phyloP scores from a whole-genome alignment of 1,140 invertebrate genomes.

The Dendroctonus valens region DNA sequence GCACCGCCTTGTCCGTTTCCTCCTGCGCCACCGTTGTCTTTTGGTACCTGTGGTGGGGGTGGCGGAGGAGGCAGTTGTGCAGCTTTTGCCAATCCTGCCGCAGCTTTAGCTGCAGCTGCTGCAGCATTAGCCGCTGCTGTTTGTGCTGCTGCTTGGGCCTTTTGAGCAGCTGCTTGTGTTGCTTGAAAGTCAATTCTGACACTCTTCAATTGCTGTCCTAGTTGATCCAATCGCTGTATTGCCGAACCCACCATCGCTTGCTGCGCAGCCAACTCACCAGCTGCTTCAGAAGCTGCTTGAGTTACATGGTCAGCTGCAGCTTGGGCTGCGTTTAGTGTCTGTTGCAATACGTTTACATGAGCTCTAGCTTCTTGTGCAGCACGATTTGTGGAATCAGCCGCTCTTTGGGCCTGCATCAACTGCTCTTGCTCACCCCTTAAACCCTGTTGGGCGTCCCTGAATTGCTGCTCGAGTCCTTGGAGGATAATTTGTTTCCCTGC shows the following conservation, averaged over 20 bases:
- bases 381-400: conserved; percentile 61
- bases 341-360: conserved; percentile 56
- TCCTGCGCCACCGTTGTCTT: conserved; percentile 14
- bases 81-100: conserved; percentile 44
- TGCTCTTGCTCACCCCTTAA: conserved; percentile 65
- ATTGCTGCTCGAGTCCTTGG: conserved; percentile 64
- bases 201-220: conserved; percentile 62
- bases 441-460: conserved; percentile 61
- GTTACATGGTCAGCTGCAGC: conserved; percentile 65
- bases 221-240: conserved; percentile 58
- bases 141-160: conserved; percentile 58
- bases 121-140: conserved; percentile 57
- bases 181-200: conserved; percentile 68
- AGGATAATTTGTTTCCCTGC: conserved; percentile 64
- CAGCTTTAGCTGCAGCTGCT: conserved; percentile 55
- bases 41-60: conserved; percentile 27
- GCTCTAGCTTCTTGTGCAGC: conserved; percentile 66
- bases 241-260: conserved; percentile 70
- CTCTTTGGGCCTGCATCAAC: conserved; percentile 63
- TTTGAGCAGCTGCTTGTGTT: conserved; percentile 62
- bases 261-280: conserved; percentile 66
- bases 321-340: conserved; percentile 67
- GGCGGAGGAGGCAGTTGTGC: conserved; percentile 34
- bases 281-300: conserved; percentile 63
- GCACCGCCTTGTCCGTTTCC: conserved; percentile 24